Percentiles rank a stretch among this genome's conserved stretches.
These are phyloP conservation scores for Machimus atricapillus DNA, from an alignment of 2,888 invertebrate species.

Conservation along the genomic window DNA sequence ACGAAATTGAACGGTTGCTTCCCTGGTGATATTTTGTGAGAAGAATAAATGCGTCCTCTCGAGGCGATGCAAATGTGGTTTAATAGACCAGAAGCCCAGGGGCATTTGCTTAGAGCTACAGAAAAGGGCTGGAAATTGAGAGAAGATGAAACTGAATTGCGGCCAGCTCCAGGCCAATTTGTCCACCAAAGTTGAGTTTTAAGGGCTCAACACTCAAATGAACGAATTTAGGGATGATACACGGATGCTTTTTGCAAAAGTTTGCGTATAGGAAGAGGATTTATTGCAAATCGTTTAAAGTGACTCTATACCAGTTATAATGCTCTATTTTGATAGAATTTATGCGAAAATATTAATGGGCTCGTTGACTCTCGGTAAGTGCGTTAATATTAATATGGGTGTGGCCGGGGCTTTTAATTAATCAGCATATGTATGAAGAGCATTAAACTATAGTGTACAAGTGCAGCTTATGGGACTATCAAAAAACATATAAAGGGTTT, in stretches of 20 bases:
- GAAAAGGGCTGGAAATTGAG: not conserved
- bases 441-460: not conserved
- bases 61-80: not conserved
- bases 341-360: not conserved
- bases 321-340: not conserved
- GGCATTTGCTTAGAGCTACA: not conserved
- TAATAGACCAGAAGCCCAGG: not conserved
- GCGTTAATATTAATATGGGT: not conserved
- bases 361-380: not conserved
- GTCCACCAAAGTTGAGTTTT: not conserved
- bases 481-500: not conserved
- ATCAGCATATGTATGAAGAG: not conserved
- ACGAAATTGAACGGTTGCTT: not conserved
- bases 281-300: not conserved
- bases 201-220: not conserved
- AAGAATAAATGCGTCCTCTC: not conserved
- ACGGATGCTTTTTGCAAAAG: not conserved
- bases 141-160: not conserved
- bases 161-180: not conserved
- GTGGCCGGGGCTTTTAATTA: not conserved
- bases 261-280: not conserved
- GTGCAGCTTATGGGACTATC: not conserved
- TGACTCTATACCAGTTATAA: not conserved
- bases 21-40: not conserved
- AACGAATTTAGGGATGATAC: not conserved